Evolutionary conservation across 2,113 vertebrate genomes (phyloP), one percentile per base, ranked within the genome.

Genomic region (Pluvianellus socialis): DNA sequence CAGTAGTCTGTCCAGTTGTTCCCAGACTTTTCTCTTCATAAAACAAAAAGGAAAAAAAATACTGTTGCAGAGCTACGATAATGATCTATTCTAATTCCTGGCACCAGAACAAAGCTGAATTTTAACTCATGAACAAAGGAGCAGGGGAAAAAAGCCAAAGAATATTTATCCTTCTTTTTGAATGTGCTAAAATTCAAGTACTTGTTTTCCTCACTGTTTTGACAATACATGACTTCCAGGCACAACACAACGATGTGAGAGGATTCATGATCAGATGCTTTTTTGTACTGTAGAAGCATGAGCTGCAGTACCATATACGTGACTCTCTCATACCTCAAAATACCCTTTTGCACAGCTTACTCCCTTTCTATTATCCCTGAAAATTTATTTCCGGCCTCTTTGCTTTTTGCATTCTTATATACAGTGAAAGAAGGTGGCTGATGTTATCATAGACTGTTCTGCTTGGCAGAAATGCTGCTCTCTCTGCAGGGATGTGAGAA

Each of bases 101-200:
- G 84, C 92, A 83, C n/a, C 58, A 20, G n/a, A 96, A 94, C 53
- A 93, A 92, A 72, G 79, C 71, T 90, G 32, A 82, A 73, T 76
- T 88, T 93, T n/a, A 90, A 74, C 40, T 83, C 42, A 30, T 5
- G 8, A 92, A 91, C 76, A 75, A 88, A 92, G 49, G 27, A 84
- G 49, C 18, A 88, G 15, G 10, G 33, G 7, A 26, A 74, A 45
- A 76, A 84, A 66, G 10, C 40, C 59, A 58, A 83, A 73, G 24
- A 79, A 21, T 19, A 71, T 66, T 92, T 82, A 42, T 73, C 18
- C 32, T 77, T 92, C 20, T 58, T 80, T 92, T 66, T 50, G 42
- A 95, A 81, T 63, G n/a, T 83, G 15, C 55, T 92, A 70, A 55
- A 68, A 88, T 40, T 73, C 44, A 79, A 71, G 50, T 65, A 73